Base-by-base conservation (phyloP, 2,888 invertebrate genomes). In the Enoplolaimus lenunculus region DNA sequence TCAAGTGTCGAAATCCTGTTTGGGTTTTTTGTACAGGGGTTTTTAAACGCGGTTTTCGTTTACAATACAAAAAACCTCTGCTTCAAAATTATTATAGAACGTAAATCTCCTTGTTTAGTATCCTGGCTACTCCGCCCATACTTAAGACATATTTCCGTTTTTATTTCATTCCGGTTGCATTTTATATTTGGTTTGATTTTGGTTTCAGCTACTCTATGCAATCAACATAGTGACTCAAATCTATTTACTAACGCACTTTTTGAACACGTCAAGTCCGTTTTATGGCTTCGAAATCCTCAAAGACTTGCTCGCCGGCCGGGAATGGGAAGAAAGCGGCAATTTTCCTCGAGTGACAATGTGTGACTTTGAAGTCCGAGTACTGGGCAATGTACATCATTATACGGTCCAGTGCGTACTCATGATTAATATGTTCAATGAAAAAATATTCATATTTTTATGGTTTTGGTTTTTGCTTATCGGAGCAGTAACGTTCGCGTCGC, bases 321-420 rank as follows among this genome's bases (percentile, higher is more conserved):
- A 78, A 74, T 81, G 80, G 81, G 78, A 78, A 74, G 77, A 77
- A 60, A 76, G 76, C 68, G 80, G 80, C 60, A 78, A 81, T 73
- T 81, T 81, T 72, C 78, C 77, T 1, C 75, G 79, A 68, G 80
- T 81, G 30, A 81, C 81, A 21, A 78, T 81, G 79, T 81, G 81
- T 73, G 81, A 81, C 74, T 81, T 81, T 72, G 79, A 80, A 74
- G 80, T 82, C 45, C 78, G 83, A 67, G 83, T 83, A 74, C 77
- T 84, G 69, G 80, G 80, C 69, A 80, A 80, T 72, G 80, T 80
- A 30, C 80, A 80, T 71, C 80, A 80, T 73, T 78, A 80, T 74
- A 80, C 80, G 26, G 80, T 80, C n/a, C 80, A 79, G 75, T 79
- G 79, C 68, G 79, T 79, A 31, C 74, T 79, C 2, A 79, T 79